phyloP scores from a whole-genome alignment of 2,888 invertebrate species.

The Pachymerium ferrugineum region DNA sequence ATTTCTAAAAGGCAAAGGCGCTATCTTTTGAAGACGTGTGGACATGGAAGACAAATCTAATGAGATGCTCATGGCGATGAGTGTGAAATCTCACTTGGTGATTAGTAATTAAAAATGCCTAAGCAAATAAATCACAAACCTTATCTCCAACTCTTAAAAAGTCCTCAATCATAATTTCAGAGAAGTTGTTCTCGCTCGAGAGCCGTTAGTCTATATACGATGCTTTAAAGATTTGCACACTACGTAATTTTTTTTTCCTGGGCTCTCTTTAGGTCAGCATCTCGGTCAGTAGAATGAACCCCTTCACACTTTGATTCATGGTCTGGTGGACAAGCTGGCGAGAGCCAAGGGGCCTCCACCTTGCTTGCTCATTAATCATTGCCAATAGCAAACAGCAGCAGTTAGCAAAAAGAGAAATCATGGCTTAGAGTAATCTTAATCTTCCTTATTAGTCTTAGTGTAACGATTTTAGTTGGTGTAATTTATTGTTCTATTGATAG shows the following conservation, averaged over 20 bases:
- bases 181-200: background rate
- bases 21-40: background rate
- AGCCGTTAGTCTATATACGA: background rate
- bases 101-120: background rate
- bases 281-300: slow-evolving; percentile 18
- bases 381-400: slow-evolving; percentile 14
- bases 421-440: background rate
- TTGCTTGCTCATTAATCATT: slow-evolving; percentile 10
- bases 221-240: background rate
- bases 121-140: background rate
- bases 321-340: slow-evolving; percentile 6
- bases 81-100: background rate
- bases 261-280: background rate
- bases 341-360: slow-evolving; percentile 1
- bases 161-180: background rate
- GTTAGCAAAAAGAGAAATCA: background rate
- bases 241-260: background rate
- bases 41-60: background rate
- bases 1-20: too few relatives aligned
- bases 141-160: background rate
- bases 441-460: background rate
- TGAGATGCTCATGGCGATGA: background rate
- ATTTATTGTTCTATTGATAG: too few relatives aligned
- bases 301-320: slow-evolving; percentile 18
- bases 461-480: too few relatives aligned